Evolutionary conservation across 2,888 invertebrate species (phyloP).

Genomic region (Colletes collaris): DNA sequence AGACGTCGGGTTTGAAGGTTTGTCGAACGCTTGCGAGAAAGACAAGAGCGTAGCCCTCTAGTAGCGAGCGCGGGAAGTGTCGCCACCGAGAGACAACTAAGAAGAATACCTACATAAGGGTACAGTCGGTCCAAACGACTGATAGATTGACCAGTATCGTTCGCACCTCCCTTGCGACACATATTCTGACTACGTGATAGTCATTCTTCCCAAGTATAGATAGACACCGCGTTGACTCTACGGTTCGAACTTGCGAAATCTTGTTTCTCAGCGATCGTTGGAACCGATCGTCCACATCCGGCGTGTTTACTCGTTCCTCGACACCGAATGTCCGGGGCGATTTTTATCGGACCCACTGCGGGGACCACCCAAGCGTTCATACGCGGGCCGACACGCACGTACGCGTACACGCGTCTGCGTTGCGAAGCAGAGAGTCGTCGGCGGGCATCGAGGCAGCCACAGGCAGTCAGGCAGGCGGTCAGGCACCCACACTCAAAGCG

Average conservation of each 20-base stretch:
- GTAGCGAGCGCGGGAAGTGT: too few relatives aligned
- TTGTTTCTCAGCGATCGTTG: not conserved
- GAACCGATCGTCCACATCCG: not conserved
- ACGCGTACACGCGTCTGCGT: constrained; percentile 43
- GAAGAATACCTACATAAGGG: too few relatives aligned
- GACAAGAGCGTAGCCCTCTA: too few relatives aligned
- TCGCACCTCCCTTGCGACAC: too few relatives aligned
- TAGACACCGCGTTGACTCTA: too few relatives aligned
- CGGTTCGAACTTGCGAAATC: not conserved
- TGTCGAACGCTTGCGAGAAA: too few relatives aligned
- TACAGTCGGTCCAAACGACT: too few relatives aligned
- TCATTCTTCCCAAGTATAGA: too few relatives aligned
- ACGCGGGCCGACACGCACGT: constrained; percentile 55
- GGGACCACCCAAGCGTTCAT: constrained; percentile 66
- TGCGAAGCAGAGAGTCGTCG: constrained; percentile 17
- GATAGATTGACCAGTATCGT: too few relatives aligned
- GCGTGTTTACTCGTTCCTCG: not conserved
- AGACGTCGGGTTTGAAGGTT: too few relatives aligned
- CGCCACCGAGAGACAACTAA: too few relatives aligned
- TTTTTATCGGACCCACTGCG: constrained; percentile 47
- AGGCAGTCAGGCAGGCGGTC: constrained; percentile 27
- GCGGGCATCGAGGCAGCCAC: not conserved
- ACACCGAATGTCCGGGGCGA: constrained; percentile 33
- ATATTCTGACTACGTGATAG: too few relatives aligned
- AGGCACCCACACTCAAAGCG: constrained; percentile 70